Conservation (phyloP, 2,797 vertebrate species). For the Melanotaenia maccullochi region DNA sequence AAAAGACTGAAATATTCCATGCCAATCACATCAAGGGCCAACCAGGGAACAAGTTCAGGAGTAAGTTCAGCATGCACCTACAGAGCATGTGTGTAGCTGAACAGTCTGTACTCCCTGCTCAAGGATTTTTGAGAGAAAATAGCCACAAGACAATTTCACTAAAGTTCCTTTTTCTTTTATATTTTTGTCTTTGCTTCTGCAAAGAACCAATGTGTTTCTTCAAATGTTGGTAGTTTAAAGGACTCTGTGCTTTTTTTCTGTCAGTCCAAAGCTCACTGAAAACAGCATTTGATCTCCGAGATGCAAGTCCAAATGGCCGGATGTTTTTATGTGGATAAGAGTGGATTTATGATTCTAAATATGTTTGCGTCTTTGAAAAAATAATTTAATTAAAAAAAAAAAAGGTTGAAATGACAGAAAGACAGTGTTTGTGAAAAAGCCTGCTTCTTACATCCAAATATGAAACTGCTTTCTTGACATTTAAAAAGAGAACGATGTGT, state of each 20-base stretch:
- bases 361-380: constrained; percentile 50
- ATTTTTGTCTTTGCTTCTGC: constrained; percentile 8
- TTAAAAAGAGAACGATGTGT: neutral
- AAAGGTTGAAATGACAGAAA: constrained; percentile 40
- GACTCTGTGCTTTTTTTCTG: constrained; percentile 16
- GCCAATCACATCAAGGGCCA: constrained; percentile 51
- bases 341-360: constrained; percentile 43
- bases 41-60: constrained; percentile 37
- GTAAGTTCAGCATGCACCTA: constrained; percentile 30
- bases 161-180: neutral
- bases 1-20: constrained; percentile 49
- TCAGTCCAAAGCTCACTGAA: constrained; percentile 13
- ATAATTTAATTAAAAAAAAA: neutral
- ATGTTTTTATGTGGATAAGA: constrained; percentile 30
- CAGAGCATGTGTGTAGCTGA: constrained; percentile 11
- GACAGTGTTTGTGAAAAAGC: constrained; percentile 14
- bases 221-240: constrained; percentile 20
- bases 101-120: constrained; percentile 23
- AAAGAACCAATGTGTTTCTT: constrained; percentile 34
- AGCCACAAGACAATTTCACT: constrained; percentile 22
- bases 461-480: constrained; percentile 30
- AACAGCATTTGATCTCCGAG: constrained; percentile 39
- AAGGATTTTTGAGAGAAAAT: constrained; percentile 38
- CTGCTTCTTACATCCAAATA: constrained; percentile 6
- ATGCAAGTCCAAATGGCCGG: constrained; percentile 48